phyloP scores from a whole-genome alignment of 2,113 vertebrate genomes.

The Myotis lucifugus region DNA sequence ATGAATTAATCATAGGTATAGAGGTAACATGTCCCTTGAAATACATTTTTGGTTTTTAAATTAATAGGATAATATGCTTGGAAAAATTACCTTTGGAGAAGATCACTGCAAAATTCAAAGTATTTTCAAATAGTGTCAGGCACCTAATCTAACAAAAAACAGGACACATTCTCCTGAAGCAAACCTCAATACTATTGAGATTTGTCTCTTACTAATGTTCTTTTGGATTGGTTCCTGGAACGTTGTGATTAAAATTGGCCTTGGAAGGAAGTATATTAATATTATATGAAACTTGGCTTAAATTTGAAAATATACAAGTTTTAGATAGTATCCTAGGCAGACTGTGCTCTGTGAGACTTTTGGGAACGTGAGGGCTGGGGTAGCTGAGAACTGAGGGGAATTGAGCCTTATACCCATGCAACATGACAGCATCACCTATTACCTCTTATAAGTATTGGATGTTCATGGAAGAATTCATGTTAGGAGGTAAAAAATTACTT shows the following conservation, averaged over 20 bases:
- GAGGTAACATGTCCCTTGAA: slow-evolving; percentile 54
- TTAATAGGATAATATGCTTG: slow-evolving; percentile 15
- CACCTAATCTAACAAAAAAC: background rate
- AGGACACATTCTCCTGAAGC: background rate
- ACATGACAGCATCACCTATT: background rate
- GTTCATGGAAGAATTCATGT: background rate
- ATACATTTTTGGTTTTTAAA: slow-evolving; percentile 22
- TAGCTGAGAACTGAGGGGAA: background rate
- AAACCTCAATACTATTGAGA: background rate
- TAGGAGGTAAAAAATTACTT: background rate
- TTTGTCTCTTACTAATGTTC: background rate
- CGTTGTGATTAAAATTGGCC: slow-evolving; percentile 23
- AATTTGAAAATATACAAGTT: background rate
- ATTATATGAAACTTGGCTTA: background rate
- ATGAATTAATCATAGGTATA: slow-evolving; percentile 50
- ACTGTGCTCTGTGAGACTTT: background rate
- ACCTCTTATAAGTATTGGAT: background rate
- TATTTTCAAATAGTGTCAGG: slow-evolving; percentile 39
- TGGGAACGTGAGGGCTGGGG: fast-evolving
- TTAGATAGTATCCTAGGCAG: background rate
- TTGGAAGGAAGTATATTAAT: background rate
- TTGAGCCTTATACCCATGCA: too few relatives aligned
- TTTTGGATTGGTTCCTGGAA: slow-evolving; percentile 49
- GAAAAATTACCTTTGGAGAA: slow-evolving; percentile 41
- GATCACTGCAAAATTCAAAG: slow-evolving; percentile 11